Evolutionary conservation across 2,113 vertebrate species (phyloP).

Genomic region (Pseudopipra pipra): DNA sequence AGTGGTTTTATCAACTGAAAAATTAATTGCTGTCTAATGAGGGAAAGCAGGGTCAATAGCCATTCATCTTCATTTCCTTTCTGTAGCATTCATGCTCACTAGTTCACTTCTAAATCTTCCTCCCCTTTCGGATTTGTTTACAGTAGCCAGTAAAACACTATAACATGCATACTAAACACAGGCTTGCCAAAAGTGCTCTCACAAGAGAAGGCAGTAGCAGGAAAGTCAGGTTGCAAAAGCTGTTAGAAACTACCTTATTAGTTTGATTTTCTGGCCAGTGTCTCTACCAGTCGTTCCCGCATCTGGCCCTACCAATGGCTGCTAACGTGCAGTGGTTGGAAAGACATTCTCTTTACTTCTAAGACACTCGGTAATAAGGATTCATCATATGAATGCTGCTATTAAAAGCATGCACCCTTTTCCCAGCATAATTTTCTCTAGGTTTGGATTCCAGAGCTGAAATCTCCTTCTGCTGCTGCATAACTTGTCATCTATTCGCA

Average conservation of each 20-base stretch:
- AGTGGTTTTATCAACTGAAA: background rate
- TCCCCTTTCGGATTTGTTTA: background rate
- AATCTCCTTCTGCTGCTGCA: background rate
- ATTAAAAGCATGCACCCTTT: background rate
- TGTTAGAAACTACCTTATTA: background rate
- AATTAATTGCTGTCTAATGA: constrained; percentile 9
- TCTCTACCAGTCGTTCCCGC: background rate
- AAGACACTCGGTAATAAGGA: background rate
- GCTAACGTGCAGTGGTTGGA: background rate
- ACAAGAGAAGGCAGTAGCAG: background rate
- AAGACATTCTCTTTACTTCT: background rate
- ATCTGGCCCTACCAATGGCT: background rate
- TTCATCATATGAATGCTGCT: background rate
- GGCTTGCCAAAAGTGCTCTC: background rate
- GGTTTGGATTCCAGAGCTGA: background rate
- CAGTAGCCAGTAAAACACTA: background rate
- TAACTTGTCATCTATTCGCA: background rate
- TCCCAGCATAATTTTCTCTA: background rate
- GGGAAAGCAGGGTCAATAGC: background rate
- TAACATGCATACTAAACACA: background rate
- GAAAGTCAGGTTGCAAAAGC: background rate
- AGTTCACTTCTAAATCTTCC: constrained; percentile 8
- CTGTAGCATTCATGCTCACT: background rate
- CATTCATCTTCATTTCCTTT: background rate
- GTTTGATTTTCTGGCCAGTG: background rate